Conservation (phyloP, 2,888 invertebrate genomes). For the Sclerodermus sp. region DNA sequence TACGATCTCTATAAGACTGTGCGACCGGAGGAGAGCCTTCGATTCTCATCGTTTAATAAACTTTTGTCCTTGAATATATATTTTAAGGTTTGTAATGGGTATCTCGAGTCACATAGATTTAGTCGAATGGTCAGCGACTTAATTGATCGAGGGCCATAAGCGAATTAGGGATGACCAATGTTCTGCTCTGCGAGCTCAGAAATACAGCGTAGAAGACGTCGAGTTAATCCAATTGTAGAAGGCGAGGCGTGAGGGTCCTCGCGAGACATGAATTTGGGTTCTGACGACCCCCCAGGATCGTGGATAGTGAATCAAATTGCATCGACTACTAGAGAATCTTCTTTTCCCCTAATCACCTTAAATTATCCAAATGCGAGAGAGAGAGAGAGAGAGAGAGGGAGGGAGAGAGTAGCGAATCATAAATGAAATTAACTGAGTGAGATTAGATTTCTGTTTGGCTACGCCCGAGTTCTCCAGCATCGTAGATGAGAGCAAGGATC, state of each 20-base stretch:
- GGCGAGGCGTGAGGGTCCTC: slow-evolving; percentile 34
- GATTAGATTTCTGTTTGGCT: slow-evolving; percentile 55
- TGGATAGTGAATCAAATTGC: slow-evolving; percentile 44
- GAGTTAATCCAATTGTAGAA: slow-evolving; percentile 33
- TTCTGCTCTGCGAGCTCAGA: slow-evolving; percentile 30
- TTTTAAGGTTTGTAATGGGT: no score
- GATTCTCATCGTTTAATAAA: no score
- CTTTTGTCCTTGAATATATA: slow-evolving; percentile 14
- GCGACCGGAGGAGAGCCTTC: no score
- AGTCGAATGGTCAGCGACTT: slow-evolving; percentile 35
- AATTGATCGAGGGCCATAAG: slow-evolving; percentile 41
- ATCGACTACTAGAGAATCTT: no score
- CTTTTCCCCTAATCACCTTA: no score
- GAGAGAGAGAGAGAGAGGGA: no score
- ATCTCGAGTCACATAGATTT: slow-evolving; percentile 31
- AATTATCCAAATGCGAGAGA: slow-evolving; percentile 25
- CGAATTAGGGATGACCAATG: slow-evolving; percentile 43
- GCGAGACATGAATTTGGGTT: slow-evolving; percentile 42
- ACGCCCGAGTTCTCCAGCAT: no score
- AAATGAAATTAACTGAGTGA: slow-evolving; percentile 55
- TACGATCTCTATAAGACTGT: no score
- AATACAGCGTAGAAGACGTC: slow-evolving; percentile 34
- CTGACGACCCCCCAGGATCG: slow-evolving; percentile 13
- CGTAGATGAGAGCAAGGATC: no score
- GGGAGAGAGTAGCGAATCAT: slow-evolving; percentile 45